Percentiles rank a stretch among this genome's conserved stretches.
These are phyloP conservation scores for Danio albolineatus DNA, from an alignment of 2,797 vertebrate species.

Conservation along the genomic window DNA sequence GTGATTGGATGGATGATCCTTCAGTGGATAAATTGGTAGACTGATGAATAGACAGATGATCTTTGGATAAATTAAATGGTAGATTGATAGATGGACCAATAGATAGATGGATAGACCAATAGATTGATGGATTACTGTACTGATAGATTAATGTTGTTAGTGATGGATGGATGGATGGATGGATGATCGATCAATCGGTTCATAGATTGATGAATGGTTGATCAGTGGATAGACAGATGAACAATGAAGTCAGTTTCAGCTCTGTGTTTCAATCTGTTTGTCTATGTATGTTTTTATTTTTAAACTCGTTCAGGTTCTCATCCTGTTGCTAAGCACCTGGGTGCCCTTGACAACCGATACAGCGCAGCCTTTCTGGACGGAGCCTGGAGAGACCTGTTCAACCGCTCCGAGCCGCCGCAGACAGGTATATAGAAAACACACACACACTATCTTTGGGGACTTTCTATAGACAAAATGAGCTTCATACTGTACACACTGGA, in stretches of 20 bases:
- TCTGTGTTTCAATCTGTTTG: not conserved
- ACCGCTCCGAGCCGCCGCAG: slow-evolving; percentile 86
- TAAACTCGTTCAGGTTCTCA: slow-evolving; percentile 82
- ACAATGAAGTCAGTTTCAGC: not conserved
- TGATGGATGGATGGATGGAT: not conserved
- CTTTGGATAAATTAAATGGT: no score
- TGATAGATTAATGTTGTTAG: no score
- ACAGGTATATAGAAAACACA: slow-evolving; percentile 70
- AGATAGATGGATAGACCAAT: no score
- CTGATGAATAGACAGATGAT: no score
- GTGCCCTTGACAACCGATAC: slow-evolving; percentile 92
- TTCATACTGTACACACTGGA: no score
- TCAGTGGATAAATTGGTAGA: no score
- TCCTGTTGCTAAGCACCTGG: slow-evolving; percentile 94
- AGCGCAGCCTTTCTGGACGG: slow-evolving; percentile 89
- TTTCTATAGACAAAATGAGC: no score
- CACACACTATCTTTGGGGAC: not conserved
- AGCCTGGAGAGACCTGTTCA: slow-evolving; percentile 92
- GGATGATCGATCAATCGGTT: not conserved
- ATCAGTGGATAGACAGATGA: no score
- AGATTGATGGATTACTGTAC: no score
- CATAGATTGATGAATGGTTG: no score
- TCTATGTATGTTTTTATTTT: not conserved
- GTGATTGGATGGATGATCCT: no score
- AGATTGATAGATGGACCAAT: no score